phyloP scores from a whole-genome alignment of 2,797 vertebrate genomes.

The Neomorphus geoffroyi region DNA sequence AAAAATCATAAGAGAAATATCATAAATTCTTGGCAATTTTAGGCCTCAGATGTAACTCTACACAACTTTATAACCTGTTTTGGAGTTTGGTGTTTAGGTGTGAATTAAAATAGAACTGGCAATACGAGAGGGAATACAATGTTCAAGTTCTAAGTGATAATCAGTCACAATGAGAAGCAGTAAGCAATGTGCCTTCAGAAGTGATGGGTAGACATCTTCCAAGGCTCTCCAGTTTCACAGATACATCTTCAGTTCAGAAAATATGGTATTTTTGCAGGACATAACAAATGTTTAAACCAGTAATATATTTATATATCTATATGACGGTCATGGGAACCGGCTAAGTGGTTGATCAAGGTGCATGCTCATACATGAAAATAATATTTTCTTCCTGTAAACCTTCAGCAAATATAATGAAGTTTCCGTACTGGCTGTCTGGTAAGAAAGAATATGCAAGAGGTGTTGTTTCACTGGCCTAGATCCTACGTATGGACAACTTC shows the following conservation, averaged over 20 bases:
- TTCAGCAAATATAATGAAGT: background rate
- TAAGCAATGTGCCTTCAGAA: background rate
- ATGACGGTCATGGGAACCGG: background rate
- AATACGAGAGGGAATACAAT: background rate
- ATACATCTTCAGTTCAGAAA: background rate
- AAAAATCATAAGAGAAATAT: too few relatives aligned
- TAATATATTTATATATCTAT: background rate
- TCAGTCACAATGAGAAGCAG: background rate
- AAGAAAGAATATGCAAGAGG: background rate
- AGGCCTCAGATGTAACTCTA: background rate
- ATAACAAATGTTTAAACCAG: background rate
- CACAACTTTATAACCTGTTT: background rate
- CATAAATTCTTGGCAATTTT: background rate
- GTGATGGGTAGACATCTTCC: background rate
- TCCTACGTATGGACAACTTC: background rate
- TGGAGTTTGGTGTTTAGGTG: background rate
- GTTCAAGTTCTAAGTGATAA: background rate
- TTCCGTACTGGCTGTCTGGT: background rate
- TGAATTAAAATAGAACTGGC: background rate
- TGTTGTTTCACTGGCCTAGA: background rate
- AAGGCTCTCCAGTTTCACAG: background rate
- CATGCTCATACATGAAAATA: background rate
- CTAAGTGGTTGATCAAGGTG: background rate
- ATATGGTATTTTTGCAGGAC: background rate
- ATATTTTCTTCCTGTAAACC: background rate